Conservation (phyloP, 2,113 vertebrate genomes). For the Eudyptes chrysolophus region DNA sequence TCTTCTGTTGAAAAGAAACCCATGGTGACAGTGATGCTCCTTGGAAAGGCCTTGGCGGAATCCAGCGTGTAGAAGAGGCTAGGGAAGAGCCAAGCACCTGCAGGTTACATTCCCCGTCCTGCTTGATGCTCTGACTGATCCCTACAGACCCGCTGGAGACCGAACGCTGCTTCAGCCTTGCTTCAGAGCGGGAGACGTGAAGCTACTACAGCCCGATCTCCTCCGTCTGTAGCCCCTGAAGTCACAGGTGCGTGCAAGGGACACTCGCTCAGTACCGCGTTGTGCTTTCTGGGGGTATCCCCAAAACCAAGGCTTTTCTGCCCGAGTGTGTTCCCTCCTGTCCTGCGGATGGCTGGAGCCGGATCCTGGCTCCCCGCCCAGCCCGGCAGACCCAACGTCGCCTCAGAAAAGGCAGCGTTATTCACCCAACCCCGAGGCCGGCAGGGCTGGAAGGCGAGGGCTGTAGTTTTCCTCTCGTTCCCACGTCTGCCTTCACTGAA, state of each 20-base stretch:
- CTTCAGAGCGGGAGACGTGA: not conserved
- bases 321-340: not conserved
- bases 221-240: not conserved
- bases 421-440: not conserved
- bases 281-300: not conserved
- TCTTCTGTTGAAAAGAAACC: not conserved
- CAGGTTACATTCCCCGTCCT: not conserved
- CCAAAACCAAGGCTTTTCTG: not conserved
- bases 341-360: not conserved
- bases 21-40: not conserved
- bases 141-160: not conserved
- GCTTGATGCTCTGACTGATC: not conserved
- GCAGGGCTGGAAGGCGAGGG: not conserved
- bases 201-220: not conserved
- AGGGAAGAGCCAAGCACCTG: not conserved
- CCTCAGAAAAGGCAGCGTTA: no score
- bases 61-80: not conserved
- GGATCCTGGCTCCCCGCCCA: not conserved
- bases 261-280: rapidly evolving
- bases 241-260: not conserved
- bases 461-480: not conserved
- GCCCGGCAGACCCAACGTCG: not conserved
- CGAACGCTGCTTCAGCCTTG: rapidly evolving
- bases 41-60: not conserved
- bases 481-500: not conserved